Evolutionary conservation across 2,113 vertebrate species (phyloP).

Genomic region (Entomyzon cyanotis): DNA sequence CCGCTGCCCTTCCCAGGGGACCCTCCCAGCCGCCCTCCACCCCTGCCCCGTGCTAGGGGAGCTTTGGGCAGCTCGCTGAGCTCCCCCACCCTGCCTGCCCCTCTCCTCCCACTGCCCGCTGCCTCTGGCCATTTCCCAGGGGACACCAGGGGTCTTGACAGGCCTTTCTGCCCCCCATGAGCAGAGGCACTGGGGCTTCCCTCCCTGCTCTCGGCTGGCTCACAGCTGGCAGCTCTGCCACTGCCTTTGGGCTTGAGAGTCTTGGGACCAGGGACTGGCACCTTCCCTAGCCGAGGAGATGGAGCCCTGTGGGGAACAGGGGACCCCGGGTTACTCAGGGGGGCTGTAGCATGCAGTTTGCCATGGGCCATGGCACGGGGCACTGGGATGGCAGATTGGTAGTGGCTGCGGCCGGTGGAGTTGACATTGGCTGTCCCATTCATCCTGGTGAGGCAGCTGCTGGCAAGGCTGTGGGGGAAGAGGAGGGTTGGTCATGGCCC

Average conservation of each 20-base stretch:
- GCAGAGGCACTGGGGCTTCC: background rate
- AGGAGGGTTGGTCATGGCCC: background rate
- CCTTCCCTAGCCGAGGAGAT: constrained; percentile 11
- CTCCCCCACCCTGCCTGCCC: background rate
- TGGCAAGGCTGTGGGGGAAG: background rate
- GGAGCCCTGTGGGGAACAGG: background rate
- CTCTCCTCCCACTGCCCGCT: background rate
- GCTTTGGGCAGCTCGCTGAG: constrained; percentile 21
- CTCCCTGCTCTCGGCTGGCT: background rate
- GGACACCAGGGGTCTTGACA: accelerated
- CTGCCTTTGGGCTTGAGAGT: constrained; percentile 23
- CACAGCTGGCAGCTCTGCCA: background rate
- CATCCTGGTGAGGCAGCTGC: background rate
- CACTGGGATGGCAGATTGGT: constrained; percentile 72
- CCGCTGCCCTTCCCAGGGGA: background rate
- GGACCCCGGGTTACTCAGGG: background rate
- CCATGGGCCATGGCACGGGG: constrained; percentile 58
- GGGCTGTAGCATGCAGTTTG: background rate
- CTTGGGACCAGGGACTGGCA: background rate
- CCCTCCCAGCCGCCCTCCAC: background rate
- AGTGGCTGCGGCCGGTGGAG: constrained; percentile 53
- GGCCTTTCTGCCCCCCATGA: background rate
- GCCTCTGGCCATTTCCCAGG: constrained; percentile 21
- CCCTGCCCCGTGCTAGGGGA: background rate
- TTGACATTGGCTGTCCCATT: constrained; percentile 69